Percentiles rank a stretch among this genome's conserved stretches.
phyloP scores from a whole-genome alignment of 2,888 invertebrate species.

The Drosophila phalerata region DNA sequence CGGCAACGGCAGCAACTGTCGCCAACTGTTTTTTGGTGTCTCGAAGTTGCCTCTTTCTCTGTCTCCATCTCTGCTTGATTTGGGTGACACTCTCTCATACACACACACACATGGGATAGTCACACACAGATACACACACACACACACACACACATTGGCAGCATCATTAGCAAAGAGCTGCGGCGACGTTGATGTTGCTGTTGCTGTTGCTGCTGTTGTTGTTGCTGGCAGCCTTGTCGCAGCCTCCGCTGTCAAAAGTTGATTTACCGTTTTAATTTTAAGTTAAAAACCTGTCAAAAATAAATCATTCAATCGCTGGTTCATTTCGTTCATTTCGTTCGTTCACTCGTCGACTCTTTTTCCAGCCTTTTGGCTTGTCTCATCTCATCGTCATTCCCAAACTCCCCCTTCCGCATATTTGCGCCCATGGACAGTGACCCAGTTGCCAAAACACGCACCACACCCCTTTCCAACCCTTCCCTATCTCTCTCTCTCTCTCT shows the following conservation, averaged over 20 bases:
- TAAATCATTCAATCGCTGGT: constrained; percentile 83
- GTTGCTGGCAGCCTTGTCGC: constrained; percentile 64
- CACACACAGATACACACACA: constrained; percentile 10
- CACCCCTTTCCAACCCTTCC: not conserved
- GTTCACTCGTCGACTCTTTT: constrained; percentile 21
- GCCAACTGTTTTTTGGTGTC: constrained; percentile 70
- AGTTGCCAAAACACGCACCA: constrained; percentile 50
- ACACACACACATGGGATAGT: constrained; percentile 5
- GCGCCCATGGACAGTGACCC: constrained; percentile 71
- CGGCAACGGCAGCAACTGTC: constrained; percentile 69
- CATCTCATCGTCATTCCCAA: constrained; percentile 2
- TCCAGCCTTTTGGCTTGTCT: constrained; percentile 9
- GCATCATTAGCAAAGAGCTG: constrained; percentile 78
- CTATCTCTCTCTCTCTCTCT: not conserved
- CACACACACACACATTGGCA: constrained; percentile 52
- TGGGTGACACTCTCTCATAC: constrained; percentile 39
- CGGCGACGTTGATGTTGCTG: constrained; percentile 54
- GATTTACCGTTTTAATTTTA: constrained; percentile 85
- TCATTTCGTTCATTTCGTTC: constrained; percentile 44
- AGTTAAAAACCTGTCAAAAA: constrained; percentile 85
- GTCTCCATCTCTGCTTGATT: constrained; percentile 62
- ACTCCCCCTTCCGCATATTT: constrained; percentile 38
- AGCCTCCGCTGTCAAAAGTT: constrained; percentile 82
- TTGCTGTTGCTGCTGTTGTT: constrained; percentile 16
- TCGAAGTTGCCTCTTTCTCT: constrained; percentile 44